Evolutionary conservation across 1,140 invertebrate genomes (phyloP).

Genomic region (Melipona quadrifasciata): DNA sequence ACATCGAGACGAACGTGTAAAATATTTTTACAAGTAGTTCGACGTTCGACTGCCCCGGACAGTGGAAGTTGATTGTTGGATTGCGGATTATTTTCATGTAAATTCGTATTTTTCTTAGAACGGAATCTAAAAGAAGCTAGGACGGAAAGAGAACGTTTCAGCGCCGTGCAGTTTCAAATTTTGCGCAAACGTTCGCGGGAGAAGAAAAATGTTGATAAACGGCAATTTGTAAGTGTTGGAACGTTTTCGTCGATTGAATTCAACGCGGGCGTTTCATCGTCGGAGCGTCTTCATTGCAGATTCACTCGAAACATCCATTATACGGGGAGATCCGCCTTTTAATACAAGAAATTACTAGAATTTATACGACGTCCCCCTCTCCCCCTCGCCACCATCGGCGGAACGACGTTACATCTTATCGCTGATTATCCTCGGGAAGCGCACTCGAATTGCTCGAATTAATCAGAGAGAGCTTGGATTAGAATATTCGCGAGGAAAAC

Average conservation of each 20-base stretch:
- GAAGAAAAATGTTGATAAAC: neutral
- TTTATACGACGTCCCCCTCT: neutral
- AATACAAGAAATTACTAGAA: neutral
- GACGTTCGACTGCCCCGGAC: no score
- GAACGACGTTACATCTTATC: conserved; percentile 5
- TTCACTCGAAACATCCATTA: neutral
- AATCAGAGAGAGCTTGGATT: neutral
- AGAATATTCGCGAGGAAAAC: neutral
- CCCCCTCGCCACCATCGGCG: no score
- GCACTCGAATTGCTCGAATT: neutral
- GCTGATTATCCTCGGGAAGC: neutral
- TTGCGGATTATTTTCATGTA: no score
- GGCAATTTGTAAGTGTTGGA: neutral
- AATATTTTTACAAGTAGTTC: no score
- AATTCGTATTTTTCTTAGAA: no score
- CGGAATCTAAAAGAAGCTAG: no score
- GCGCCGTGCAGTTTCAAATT: no score
- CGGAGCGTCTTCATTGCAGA: no score
- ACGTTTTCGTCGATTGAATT: neutral
- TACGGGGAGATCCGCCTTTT: neutral
- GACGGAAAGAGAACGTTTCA: no score
- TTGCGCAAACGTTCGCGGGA: neutral
- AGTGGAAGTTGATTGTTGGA: no score
- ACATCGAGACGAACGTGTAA: no score
- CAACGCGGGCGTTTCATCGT: neutral